Conservation (phyloP, 2,113 vertebrate genomes). For the Emydura subglobosa region DNA sequence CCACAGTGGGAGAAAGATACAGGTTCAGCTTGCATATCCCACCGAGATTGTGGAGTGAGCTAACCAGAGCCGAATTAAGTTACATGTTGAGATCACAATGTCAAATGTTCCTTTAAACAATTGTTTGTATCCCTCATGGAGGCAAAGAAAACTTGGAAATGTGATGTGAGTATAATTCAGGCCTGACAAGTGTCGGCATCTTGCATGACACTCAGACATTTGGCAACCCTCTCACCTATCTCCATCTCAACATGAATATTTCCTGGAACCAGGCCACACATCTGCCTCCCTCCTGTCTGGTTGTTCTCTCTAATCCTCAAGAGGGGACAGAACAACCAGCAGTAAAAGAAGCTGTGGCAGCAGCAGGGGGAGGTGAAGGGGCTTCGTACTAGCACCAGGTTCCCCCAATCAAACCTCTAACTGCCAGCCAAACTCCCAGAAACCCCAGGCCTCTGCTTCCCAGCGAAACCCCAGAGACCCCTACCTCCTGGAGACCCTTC, state of each 20-base stretch:
- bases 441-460: neutral
- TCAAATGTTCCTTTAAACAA: neutral
- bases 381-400: neutral
- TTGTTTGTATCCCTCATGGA: neutral
- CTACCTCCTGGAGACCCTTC: fast-evolving
- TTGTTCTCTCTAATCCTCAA: neutral
- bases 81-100: neutral
- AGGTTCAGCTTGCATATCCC: neutral
- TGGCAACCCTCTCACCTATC: neutral
- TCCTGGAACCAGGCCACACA: neutral
- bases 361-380: neutral
- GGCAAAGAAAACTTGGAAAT: neutral
- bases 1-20: neutral
- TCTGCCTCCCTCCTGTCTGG: neutral
- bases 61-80: neutral
- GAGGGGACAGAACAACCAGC: neutral
- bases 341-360: neutral
- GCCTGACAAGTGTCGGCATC: neutral
- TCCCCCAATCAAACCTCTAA: neutral
- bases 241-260: neutral
- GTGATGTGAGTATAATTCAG: fast-evolving
- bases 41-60: neutral
- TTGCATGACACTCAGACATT: neutral
- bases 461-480: neutral
- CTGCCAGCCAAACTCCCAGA: neutral